Percentiles rank a stretch among this genome's conserved stretches.
phyloP scores from a whole-genome alignment of 1,140 invertebrate species.

The Bactericera cockerelli region DNA sequence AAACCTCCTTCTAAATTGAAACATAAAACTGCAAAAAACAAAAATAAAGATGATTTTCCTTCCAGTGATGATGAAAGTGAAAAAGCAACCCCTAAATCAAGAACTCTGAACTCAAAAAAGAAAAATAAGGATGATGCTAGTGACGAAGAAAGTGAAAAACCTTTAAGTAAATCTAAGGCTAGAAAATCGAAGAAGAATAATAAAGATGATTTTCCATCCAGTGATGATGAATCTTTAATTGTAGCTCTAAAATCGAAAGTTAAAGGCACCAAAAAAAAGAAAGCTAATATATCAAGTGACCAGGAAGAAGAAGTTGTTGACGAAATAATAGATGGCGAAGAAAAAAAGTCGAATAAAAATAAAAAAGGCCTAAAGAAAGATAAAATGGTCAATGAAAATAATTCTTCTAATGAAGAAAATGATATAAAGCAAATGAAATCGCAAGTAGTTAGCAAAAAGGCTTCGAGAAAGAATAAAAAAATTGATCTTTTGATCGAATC shows the following conservation, averaged over 20 bases:
- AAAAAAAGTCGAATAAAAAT: constrained; percentile 31
- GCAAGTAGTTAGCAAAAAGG: constrained; percentile 35
- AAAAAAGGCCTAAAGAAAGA: constrained; percentile 29
- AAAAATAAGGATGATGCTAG: constrained; percentile 8
- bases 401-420: constrained; percentile 24
- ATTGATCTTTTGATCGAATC: constrained; percentile 22
- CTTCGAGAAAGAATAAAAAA: constrained; percentile 29
- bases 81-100: constrained; percentile 12
- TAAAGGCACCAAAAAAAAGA: neutral
- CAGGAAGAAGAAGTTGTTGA: constrained; percentile 28
- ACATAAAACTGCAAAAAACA: constrained; percentile 32
- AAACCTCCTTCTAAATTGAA: constrained; percentile 25
- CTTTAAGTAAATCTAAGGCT: constrained; percentile 12
- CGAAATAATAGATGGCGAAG: constrained; percentile 26
- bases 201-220: constrained; percentile 11
- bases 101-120: neutral
- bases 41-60: constrained; percentile 22
- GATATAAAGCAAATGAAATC: constrained; percentile 31
- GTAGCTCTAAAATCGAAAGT: neutral
- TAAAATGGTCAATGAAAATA: too few relatives aligned
- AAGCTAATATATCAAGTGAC: neutral
- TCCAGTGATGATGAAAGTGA: constrained; percentile 17
- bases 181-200: constrained; percentile 15
- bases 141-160: constrained; percentile 15
- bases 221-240: constrained; percentile 6